Base-by-base conservation (phyloP, 2,797 vertebrate genomes). In the Parotocinclus haroldoi region DNA sequence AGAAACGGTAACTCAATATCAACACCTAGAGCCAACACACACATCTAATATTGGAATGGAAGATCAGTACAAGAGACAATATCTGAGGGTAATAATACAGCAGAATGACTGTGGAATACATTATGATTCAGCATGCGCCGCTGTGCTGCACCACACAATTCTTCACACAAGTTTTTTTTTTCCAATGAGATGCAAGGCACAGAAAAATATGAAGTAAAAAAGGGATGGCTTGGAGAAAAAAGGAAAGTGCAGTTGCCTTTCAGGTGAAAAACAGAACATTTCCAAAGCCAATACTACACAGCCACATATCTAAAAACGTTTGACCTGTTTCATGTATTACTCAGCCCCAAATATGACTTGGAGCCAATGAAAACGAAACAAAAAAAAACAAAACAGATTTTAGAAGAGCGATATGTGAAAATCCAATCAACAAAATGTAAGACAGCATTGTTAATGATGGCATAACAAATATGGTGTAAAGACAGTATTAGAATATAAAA, bases 61-160 rank as follows among this genome's bases (percentile, higher is more conserved):
- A 82, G 70, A 76, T 77, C 67, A 71, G 75, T 66, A 84, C 81
- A 83, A 74, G 80, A 81, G 80, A 85, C 83, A 84, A 85, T 85
- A 82, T 82, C 81, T 69, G 77, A 57, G 80, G 78, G 75, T 84
- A 85, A 83, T 84, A 82, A 82, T 74, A 76, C 71, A 51, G 73
- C 63, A 73, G 81, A 81, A 80, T 79, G 83, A 81, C 81, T 79
- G 76, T 27, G 60, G 82, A 85, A 84, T 83, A 81, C 71, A 86
- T 84, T 83, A 85, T 49, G 51, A n/a, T 58, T 59, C 45, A 18
- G 65, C 50, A 27, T 2, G 42, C 54, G 45, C 14, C 49, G 6
- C 42, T 9, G 27, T 27, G 3, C 58, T 58, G 38, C 58, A 27
- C 7, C 11, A 5, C 36, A 48, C n/a, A n/a, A 52, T 66, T 66